These are phyloP conservation scores for Hylia prasina DNA, from an alignment of 2,113 vertebrate species.

Conservation along the genomic window DNA sequence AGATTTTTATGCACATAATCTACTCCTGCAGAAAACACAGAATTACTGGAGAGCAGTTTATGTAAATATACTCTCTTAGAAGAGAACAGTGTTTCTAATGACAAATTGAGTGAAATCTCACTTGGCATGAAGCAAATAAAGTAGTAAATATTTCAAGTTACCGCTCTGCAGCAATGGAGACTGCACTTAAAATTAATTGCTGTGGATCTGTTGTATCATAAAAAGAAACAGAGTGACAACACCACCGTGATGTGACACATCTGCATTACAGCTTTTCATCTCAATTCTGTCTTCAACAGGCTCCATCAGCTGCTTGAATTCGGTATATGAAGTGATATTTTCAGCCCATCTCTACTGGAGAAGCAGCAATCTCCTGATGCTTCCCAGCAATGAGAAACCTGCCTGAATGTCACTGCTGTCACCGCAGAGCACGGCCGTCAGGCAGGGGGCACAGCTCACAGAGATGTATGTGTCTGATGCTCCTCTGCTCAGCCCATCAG, in stretches of 20 bases:
- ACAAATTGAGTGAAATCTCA: slow-evolving; percentile 65
- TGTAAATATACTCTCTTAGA: background rate
- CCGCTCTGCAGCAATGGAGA: slow-evolving; percentile 41
- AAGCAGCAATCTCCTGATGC: background rate
- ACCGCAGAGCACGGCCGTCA: fast-evolving
- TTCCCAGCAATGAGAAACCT: background rate
- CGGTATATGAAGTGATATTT: background rate
- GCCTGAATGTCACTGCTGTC: background rate
- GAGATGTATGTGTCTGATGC: background rate
- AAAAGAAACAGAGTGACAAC: slow-evolving; percentile 50
- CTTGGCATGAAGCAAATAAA: slow-evolving; percentile 63
- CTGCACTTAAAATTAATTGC: slow-evolving; percentile 62
- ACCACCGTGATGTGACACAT: slow-evolving; percentile 57
- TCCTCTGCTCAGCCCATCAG: background rate
- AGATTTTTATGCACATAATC: background rate
- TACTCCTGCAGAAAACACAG: background rate
- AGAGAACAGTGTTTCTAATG: slow-evolving; percentile 56
- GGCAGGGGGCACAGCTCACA: background rate
- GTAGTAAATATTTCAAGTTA: slow-evolving; percentile 59
- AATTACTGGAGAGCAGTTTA: background rate
- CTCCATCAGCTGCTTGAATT: slow-evolving; percentile 36
- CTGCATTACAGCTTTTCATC: slow-evolving; percentile 61
- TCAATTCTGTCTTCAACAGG: slow-evolving; percentile 44
- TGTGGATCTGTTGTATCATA: slow-evolving; percentile 51
- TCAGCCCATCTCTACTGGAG: background rate